These are phyloP conservation scores for Threskiornis aethiopicus DNA, from an alignment of 2,797 vertebrate species.

Conservation along the genomic window DNA sequence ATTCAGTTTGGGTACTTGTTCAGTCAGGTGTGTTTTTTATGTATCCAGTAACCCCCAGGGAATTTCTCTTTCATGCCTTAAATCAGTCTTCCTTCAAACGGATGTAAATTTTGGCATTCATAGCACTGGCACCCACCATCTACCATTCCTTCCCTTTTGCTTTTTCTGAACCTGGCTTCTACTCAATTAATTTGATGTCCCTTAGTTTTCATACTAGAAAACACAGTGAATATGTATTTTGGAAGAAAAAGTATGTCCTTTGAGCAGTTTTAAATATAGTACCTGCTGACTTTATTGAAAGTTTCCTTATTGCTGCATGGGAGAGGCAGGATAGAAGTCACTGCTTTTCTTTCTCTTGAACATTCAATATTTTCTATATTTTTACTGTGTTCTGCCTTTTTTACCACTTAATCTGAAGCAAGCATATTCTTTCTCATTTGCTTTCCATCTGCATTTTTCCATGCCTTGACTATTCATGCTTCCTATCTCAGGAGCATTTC, in stretches of 20 bases:
- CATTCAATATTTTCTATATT: background rate
- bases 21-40: background rate
- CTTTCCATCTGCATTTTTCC: background rate
- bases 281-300: background rate
- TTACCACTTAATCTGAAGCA: background rate
- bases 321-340: background rate
- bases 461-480: background rate
- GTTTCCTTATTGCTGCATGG: background rate
- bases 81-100: background rate
- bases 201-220: background rate
- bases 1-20: background rate
- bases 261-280: background rate
- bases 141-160: background rate
- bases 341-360: background rate
- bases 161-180: background rate
- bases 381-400: background rate
- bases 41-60: background rate
- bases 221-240: background rate
- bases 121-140: background rate
- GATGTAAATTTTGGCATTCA: background rate
- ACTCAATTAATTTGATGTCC: background rate
- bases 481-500: background rate
- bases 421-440: background rate
- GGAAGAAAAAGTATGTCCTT: background rate
- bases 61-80: background rate